phyloP scores from a whole-genome alignment of 2,888 invertebrate species.

The Pammene fasciana region DNA sequence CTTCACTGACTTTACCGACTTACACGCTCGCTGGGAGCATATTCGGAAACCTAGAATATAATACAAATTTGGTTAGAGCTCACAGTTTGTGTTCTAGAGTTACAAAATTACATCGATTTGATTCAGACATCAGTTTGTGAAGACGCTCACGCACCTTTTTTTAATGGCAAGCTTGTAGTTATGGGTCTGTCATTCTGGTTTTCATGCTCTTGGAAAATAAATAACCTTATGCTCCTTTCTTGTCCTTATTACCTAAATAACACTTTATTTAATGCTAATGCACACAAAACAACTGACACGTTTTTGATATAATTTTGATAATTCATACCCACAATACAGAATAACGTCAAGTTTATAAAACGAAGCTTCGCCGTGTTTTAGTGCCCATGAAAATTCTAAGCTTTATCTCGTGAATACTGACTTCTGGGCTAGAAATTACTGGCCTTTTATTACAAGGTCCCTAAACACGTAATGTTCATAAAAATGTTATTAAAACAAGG shows the following conservation, averaged over 20 bases:
- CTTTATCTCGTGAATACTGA: constrained; percentile 26
- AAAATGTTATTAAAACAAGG: constrained; percentile 20
- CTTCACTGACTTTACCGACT: constrained; percentile 28
- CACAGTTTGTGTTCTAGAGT: no score
- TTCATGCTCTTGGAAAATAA: no score
- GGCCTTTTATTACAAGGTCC: constrained; percentile 18
- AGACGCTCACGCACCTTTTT: no score
- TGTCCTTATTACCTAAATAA: no score
- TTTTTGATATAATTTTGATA: background rate
- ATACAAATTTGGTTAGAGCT: background rate
- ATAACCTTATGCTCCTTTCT: no score
- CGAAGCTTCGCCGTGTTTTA: constrained; percentile 28
- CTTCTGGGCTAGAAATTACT: constrained; percentile 34
- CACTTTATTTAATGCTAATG: background rate
- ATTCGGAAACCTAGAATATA: background rate
- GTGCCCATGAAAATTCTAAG: constrained; percentile 35
- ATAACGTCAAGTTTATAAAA: constrained; percentile 27
- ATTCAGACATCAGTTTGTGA: no score
- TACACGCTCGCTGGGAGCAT: background rate
- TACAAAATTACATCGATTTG: no score
- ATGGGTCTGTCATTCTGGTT: no score
- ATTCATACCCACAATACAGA: background rate
- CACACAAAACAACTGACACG: background rate
- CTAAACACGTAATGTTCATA: constrained; percentile 24
- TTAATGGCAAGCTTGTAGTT: no score